Conservation (phyloP, 2,797 vertebrate genomes). For the Monodelphis domestica region DNA sequence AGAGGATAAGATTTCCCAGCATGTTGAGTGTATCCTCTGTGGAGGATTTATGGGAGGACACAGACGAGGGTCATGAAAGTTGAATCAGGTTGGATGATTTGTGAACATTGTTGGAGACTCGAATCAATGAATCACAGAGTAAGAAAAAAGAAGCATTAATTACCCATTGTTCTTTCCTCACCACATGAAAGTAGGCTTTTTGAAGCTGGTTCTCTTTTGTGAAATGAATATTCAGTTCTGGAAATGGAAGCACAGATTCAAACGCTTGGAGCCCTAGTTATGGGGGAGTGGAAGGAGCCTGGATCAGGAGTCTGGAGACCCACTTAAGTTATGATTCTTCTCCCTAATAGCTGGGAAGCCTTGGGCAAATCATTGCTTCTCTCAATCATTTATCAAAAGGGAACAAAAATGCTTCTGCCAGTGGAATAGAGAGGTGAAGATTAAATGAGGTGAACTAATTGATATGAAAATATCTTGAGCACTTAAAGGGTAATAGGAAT, state of each 20-base stretch:
- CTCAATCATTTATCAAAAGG: not conserved
- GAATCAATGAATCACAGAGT: not conserved
- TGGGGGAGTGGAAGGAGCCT: not conserved
- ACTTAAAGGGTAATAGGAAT: constrained; percentile 48
- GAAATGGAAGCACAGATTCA: not conserved
- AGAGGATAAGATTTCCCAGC: not conserved
- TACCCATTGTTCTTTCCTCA: not conserved
- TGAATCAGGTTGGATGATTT: not conserved
- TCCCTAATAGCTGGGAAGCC: not conserved
- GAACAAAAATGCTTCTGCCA: constrained; percentile 14
- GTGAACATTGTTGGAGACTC: not conserved
- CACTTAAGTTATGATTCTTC: not conserved
- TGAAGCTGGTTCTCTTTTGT: not conserved
- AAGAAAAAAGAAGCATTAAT: not conserved
- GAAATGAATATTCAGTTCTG: not conserved
- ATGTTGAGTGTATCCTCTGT: not conserved
- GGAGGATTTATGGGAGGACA: constrained; percentile 8
- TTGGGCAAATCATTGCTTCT: not conserved
- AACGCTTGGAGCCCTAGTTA: not conserved
- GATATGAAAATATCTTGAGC: constrained; percentile 50
- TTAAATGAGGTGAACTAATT: constrained; percentile 40
- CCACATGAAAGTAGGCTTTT: not conserved
- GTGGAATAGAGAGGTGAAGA: constrained; percentile 27
- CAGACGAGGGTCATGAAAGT: not conserved
- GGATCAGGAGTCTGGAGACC: not conserved